Conservation (phyloP, 2,888 invertebrate species). For the Dryococelus australis region DNA sequence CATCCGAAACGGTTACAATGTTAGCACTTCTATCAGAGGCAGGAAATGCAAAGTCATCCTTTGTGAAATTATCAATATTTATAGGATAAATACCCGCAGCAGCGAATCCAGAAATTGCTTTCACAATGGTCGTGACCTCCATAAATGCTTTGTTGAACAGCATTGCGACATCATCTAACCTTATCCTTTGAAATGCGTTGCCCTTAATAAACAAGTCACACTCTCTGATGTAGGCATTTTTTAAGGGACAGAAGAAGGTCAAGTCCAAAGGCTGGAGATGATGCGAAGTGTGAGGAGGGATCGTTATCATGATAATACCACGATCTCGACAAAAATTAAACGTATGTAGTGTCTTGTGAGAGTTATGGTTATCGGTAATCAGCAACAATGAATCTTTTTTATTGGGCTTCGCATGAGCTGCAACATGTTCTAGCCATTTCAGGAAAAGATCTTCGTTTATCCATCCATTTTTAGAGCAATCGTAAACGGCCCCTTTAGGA, state of each 20-base stretch:
- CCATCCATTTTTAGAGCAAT: slow-evolving; percentile 49
- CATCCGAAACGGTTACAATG: too few relatives aligned
- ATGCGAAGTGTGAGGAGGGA: not conserved
- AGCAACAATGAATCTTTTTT: slow-evolving; percentile 27
- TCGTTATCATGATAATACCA: not conserved
- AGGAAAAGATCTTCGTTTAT: slow-evolving; percentile 31
- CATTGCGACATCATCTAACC: not conserved
- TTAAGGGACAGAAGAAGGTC: not conserved
- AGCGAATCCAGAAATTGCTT: not conserved
- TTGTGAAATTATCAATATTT: not conserved
- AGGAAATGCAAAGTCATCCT: too few relatives aligned
- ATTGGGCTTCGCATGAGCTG: not conserved
- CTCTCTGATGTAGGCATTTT: not conserved
- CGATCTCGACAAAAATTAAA: slow-evolving; percentile 11
- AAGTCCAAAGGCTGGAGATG: not conserved
- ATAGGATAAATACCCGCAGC: not conserved
- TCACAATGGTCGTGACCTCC: not conserved
- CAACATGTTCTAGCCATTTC: slow-evolving; percentile 39
- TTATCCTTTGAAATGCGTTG: not conserved
- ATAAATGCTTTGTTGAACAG: not conserved
- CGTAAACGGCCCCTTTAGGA: slow-evolving; percentile 55
- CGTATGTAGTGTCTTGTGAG: too few relatives aligned
- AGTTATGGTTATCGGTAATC: slow-evolving; percentile 42
- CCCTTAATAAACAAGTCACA: not conserved
- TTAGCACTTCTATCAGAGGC: too few relatives aligned